A percentile compares a stretch with the other conserved stretches of the same genome.
Conservation (phyloP, 1,140 invertebrate genomes). For the Drosophila nannoptera region DNA sequence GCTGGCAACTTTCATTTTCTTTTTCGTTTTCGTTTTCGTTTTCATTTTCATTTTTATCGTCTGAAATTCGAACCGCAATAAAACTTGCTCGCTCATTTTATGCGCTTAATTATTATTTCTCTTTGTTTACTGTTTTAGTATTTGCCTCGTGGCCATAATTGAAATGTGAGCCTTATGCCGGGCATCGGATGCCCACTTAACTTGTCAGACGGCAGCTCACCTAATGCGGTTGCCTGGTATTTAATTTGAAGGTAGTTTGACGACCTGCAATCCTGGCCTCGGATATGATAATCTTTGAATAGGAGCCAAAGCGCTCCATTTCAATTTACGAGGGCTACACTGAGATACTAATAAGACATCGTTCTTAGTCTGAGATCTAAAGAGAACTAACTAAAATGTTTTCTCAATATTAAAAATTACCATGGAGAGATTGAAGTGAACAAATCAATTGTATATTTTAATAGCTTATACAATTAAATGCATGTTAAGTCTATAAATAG, state of each 20-base stretch:
- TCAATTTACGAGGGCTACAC: not conserved
- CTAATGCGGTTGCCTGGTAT: conserved; percentile 7
- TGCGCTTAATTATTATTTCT: conserved; percentile 61
- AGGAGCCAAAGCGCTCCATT: not conserved
- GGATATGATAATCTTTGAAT: not conserved
- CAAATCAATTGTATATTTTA: too few relatives aligned
- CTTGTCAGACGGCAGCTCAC: conserved; percentile 33
- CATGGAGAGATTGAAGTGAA: too few relatives aligned
- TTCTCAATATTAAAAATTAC: too few relatives aligned
- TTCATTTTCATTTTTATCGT: conserved; percentile 34
- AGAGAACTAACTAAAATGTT: too few relatives aligned
- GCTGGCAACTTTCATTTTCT: conserved; percentile 26
- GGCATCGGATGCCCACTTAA: conserved; percentile 44
- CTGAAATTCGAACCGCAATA: conserved; percentile 63
- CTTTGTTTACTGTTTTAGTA: conserved; percentile 34
- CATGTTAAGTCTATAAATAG: too few relatives aligned
- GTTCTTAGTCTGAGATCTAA: too few relatives aligned
- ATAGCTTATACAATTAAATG: too few relatives aligned
- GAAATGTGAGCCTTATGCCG: conserved; percentile 54
- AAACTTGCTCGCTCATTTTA: conserved; percentile 43
- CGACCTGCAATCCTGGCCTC: not conserved
- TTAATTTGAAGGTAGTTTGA: conserved; percentile 18
- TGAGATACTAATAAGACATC: too few relatives aligned
- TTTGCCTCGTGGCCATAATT: conserved; percentile 44
- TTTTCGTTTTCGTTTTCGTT: conserved; percentile 32